Evolutionary conservation across 2,888 invertebrate species (phyloP), one percentile per base, ranked within the genome.

Genomic region (Nephrotoma appendiculata): DNA sequence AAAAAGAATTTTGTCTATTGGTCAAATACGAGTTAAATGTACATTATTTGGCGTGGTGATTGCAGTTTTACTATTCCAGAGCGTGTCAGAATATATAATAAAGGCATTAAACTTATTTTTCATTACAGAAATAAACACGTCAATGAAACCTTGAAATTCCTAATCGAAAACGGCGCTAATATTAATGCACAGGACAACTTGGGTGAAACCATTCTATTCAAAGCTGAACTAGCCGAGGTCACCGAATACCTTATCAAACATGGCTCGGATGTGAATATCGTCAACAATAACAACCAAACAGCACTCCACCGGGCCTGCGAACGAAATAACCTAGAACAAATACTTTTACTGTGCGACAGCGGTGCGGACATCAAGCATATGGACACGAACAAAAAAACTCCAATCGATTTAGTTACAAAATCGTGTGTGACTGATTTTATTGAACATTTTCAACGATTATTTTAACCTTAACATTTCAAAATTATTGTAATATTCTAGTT

Each of bases 401-500:
- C 71, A 31, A 31, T 31, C 31, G 9, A 71, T 71, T 9, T 71
- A 71, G 31, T 71, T 71, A 71, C 71, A 71, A 71, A 71, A 71
- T 31, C 31, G 31, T 71, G 71, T 31, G 9, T 71, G 7, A 31
- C 19, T 31, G 71, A 71, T 71, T 71, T 71, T 71, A 71, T 71
- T 71, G 31, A 71, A 71, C 2, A 71, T 71, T 71, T 71, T 4
- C 71, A 31, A 71, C 31, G 4, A 31, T 71, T 71, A 71, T 71
- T 71, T 71, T 71, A 71, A 9, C 11, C 31, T 71, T 31, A 71
- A 71, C 6, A 88, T 88, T 84, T 91, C 90, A 88, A 92, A 92
- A 85, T 90, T 88, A 85, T 89, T 88, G 88, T 92, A 93, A 88
- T 89, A 90, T 12, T 90, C 88, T 71, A 92, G 90, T 89, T 92